phyloP scores from a whole-genome alignment of 2,113 vertebrate species.

The Triplophysa dalaica region DNA sequence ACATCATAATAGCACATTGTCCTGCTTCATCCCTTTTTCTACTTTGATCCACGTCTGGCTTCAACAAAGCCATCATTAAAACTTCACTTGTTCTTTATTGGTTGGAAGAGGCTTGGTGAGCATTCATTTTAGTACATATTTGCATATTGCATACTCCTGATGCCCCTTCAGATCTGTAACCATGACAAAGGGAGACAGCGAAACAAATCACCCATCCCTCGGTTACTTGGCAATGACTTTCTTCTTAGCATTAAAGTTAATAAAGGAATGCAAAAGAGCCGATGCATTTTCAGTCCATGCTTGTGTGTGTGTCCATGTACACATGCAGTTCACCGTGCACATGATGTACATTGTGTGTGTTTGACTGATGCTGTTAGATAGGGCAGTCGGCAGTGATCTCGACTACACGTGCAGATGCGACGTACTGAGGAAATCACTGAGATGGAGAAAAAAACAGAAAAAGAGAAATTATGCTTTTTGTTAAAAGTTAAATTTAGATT shows the following conservation, averaged over 20 bases:
- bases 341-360: constrained; percentile 7
- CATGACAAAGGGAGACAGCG: constrained; percentile 14
- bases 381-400: constrained; percentile 2
- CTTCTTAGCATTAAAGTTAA: constrained; percentile 9
- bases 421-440: constrained; percentile 71
- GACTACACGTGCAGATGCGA: constrained; percentile 58
- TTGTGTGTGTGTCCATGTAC: neutral
- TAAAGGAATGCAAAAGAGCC: constrained; percentile 46
- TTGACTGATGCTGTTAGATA: constrained; percentile 1
- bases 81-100: neutral
- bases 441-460: constrained; percentile 38
- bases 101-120: neutral
- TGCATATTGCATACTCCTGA: constrained; percentile 38
- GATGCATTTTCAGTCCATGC: constrained; percentile 41
- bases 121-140: constrained; percentile 43
- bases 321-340: constrained; percentile 19
- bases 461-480: neutral
- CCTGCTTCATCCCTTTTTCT: neutral
- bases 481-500: too few relatives aligned
- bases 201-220: neutral
- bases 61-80: neutral
- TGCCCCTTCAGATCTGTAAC: constrained; percentile 15
- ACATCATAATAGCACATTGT: constrained; percentile 22
- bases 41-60: neutral
- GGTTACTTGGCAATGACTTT: neutral